Evolutionary conservation across 2,113 vertebrate genomes (phyloP).

Genomic region (Myotis brandtii): DNA sequence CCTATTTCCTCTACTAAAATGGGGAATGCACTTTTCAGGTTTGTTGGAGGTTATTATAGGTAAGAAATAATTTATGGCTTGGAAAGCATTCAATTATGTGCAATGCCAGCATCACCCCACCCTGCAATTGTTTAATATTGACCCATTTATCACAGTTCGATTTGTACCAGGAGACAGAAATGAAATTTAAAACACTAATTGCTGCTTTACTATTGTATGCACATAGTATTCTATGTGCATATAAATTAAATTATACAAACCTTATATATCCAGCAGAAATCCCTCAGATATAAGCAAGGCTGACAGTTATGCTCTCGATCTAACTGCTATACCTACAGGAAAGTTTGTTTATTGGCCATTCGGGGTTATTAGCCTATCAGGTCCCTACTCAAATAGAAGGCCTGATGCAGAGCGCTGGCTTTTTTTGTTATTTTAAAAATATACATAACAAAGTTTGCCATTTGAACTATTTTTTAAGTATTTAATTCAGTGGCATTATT

Average conservation of each 20-base stretch:
- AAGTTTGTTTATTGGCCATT: not conserved
- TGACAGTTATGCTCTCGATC: not conserved
- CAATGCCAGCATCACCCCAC: not conserved
- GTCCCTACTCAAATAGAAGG: not conserved
- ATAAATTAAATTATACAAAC: not conserved
- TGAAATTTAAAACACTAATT: not conserved
- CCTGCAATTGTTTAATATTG: not conserved
- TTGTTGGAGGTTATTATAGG: not conserved
- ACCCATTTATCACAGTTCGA: not conserved
- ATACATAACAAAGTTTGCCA: not conserved
- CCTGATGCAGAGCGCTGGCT: not conserved
- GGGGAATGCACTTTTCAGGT: not conserved
- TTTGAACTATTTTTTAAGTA: not conserved
- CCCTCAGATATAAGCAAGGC: not conserved
- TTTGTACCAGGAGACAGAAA: not conserved
- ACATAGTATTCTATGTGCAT: not conserved
- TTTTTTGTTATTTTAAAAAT: not conserved
- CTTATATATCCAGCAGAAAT: not conserved
- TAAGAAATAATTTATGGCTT: not conserved
- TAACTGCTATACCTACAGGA: not conserved
- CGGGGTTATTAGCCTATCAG: not conserved
- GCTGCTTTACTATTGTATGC: not conserved
- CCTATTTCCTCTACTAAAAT: not conserved
- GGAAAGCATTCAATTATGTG: not conserved
- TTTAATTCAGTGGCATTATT: not conserved